Evolutionary conservation across 2,113 vertebrate genomes (phyloP).

Genomic region (Hyperopisus bebe): DNA sequence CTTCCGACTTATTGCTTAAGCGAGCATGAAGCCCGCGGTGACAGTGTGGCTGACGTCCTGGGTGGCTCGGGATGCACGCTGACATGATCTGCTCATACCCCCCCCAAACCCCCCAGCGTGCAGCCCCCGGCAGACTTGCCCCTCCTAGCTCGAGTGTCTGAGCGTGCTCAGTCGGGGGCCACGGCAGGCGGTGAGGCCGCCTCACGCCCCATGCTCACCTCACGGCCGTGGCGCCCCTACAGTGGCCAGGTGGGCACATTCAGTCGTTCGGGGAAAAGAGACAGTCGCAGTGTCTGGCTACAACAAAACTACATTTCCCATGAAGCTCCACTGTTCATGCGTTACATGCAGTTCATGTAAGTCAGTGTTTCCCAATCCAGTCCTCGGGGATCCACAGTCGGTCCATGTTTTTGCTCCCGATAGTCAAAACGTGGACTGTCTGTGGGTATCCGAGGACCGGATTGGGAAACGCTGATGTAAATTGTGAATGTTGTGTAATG

Average conservation of each 20-base stretch:
- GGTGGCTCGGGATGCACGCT: slow-evolving; percentile 20
- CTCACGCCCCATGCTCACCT: not conserved
- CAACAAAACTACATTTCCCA: not conserved
- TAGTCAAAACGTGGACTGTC: no score
- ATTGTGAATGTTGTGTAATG: not conserved
- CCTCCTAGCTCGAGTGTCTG: not conserved
- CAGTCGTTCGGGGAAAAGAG: not conserved
- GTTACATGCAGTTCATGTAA: not conserved
- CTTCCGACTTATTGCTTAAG: slow-evolving; percentile 28
- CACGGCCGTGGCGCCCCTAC: not conserved
- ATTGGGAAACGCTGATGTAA: not conserved
- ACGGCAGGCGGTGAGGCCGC: not conserved
- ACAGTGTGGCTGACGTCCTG: slow-evolving; percentile 19
- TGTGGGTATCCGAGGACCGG: not conserved
- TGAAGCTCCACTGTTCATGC: not conserved
- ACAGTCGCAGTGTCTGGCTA: not conserved
- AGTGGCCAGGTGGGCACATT: not conserved
- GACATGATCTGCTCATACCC: slow-evolving; percentile 21
- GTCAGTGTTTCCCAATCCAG: not conserved
- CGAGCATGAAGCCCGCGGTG: slow-evolving; percentile 20
- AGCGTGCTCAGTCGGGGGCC: not conserved
- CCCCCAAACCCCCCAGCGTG: not conserved
- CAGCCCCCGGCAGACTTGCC: not conserved
- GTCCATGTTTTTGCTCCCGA: not conserved
- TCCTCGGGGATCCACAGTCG: not conserved